These are phyloP conservation scores for Tor tambroides DNA, from an alignment of 2,113 vertebrate genomes.

Conservation along the genomic window DNA sequence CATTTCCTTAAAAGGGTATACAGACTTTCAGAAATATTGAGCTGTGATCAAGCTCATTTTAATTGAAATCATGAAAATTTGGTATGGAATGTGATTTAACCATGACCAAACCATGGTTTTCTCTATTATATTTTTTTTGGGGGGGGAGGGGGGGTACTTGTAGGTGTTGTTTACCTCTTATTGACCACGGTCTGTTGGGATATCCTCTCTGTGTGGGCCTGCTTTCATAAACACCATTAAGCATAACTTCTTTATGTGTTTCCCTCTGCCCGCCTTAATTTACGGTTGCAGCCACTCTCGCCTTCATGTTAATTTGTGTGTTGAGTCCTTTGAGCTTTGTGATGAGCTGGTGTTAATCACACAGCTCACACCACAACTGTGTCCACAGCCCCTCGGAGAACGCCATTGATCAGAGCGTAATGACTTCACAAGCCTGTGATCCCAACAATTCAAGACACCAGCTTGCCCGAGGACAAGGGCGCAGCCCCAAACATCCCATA, in stretches of 20 bases:
- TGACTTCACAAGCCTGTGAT: constrained; percentile 26
- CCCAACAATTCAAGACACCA: constrained; percentile 20
- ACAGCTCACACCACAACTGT: constrained; percentile 34
- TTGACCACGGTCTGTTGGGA: not conserved
- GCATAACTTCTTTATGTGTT: constrained; percentile 10
- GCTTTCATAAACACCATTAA: constrained; percentile 25
- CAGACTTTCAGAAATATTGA: not conserved
- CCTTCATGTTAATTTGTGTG: constrained; percentile 31
- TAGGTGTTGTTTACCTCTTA: constrained; percentile 4
- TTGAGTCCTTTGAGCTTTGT: constrained; percentile 1
- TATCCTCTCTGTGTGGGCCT: constrained; percentile 22
- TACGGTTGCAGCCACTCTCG: constrained; percentile 6
- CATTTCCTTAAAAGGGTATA: not conserved
- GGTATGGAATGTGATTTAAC: not conserved
- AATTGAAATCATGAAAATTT: not conserved
- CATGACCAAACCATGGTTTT: not conserved
- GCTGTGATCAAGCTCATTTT: not conserved
- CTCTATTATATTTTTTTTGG: not conserved
- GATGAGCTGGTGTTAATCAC: constrained; percentile 40
- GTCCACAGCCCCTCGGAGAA: constrained; percentile 30
- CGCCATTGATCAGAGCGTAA: constrained; percentile 30
- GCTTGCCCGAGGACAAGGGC: constrained; percentile 18
- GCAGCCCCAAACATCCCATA: constrained; percentile 10
- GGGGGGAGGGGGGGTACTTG: not conserved
- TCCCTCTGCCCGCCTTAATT: constrained; percentile 11